Evolutionary conservation across 1,140 invertebrate genomes (phyloP).

Genomic region (Anagrus nilaparvatae): DNA sequence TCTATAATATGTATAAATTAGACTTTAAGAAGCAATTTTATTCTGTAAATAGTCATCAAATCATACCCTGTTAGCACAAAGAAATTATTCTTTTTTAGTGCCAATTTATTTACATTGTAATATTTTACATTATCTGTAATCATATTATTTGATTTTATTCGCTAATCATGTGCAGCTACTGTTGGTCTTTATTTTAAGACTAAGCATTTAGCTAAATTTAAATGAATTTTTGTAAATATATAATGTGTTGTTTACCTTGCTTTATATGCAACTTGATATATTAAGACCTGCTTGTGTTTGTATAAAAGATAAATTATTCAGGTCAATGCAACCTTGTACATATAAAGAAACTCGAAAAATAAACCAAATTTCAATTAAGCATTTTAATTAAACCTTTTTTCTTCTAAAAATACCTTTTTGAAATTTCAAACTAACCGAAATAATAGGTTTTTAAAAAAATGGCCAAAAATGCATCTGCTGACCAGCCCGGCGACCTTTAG

Average conservation of each 20-base stretch:
- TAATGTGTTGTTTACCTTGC: conserved; percentile 12
- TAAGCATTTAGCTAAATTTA: conserved; percentile 29
- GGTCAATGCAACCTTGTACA: conserved; percentile 31
- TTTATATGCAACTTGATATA: conserved; percentile 18
- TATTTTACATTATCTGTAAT: conserved; percentile 7
- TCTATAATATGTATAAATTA: conserved; percentile 9
- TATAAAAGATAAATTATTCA: conserved; percentile 25
- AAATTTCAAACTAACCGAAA: not conserved
- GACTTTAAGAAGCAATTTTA: conserved; percentile 7
- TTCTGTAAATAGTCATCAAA: no score
- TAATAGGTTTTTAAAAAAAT: no score
- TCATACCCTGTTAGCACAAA: conserved; percentile 17
- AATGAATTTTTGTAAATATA: conserved; percentile 6
- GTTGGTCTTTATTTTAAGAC: conserved; percentile 32
- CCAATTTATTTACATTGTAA: conserved; percentile 11
- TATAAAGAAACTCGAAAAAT: conserved; percentile 23
- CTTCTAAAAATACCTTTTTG: not conserved
- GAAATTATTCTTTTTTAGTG: conserved; percentile 11
- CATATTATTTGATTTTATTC: conserved; percentile 9
- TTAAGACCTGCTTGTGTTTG: conserved; percentile 19
- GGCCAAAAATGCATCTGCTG: no score
- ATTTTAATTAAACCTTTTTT: not conserved
- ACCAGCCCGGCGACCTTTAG: no score
- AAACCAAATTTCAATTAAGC: conserved; percentile 29
- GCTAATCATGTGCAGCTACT: conserved; percentile 24